phyloP scores from a whole-genome alignment of 1,140 invertebrate genomes.

The Leptinotarsa texana region DNA sequence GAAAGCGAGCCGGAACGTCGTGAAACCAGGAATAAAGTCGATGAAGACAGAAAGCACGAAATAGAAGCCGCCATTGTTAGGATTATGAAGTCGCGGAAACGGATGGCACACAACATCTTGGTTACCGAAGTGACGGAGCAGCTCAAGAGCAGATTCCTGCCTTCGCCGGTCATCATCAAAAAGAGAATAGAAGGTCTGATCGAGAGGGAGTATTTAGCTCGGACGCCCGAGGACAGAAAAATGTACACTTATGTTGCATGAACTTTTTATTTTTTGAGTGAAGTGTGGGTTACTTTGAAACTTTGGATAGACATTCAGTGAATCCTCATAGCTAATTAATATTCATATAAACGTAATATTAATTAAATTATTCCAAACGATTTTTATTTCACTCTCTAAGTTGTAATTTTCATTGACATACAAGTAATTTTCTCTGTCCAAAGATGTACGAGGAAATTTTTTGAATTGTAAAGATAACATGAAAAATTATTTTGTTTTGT shows the following conservation, averaged over 20 bases:
- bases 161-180: slow-evolving; percentile 97
- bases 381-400: slow-evolving; percentile 19
- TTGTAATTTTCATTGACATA: neutral
- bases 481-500: neutral
- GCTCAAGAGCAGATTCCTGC: slow-evolving; percentile 93
- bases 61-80: slow-evolving; percentile 99
- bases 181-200: slow-evolving; percentile 99
- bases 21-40: slow-evolving; percentile 96
- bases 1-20: slow-evolving; percentile 98
- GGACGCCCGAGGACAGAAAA: slow-evolving; percentile 95
- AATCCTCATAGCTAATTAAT: slow-evolving; percentile 26
- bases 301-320: slow-evolving; percentile 26
- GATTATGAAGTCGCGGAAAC: slow-evolving; percentile 99
- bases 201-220: slow-evolving; percentile 96
- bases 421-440: neutral
- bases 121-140: slow-evolving; percentile 98
- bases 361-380: slow-evolving; percentile 33
- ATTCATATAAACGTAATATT: slow-evolving; percentile 29
- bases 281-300: slow-evolving; percentile 20
- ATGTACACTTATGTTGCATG: slow-evolving; percentile 90
- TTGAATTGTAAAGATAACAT: neutral
- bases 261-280: slow-evolving; percentile 37
- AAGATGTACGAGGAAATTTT: neutral
- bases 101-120: slow-evolving; percentile 91
- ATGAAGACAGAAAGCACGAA: slow-evolving; percentile 99